Evolutionary conservation across 2,888 invertebrate species (phyloP).

Genomic region (Branchipolynoe longqiensis): DNA sequence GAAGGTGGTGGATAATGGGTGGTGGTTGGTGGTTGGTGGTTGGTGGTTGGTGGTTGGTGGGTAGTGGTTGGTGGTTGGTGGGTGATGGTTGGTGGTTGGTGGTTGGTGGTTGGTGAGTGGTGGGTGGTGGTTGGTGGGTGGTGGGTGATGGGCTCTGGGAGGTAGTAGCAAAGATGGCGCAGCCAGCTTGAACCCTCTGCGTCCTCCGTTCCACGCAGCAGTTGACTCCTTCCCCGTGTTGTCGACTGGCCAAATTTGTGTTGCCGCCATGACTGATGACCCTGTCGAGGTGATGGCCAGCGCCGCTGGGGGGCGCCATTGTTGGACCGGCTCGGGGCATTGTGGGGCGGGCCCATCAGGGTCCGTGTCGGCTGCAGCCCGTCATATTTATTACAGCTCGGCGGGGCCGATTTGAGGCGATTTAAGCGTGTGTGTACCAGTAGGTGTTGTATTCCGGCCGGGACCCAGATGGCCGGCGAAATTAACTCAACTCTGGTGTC

Average conservation of each 20-base stretch:
- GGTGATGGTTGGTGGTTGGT: no score
- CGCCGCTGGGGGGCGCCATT: slow-evolving; percentile 17
- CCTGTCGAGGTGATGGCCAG: slow-evolving; percentile 19
- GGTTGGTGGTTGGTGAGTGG: no score
- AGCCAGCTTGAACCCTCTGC: background rate
- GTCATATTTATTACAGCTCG: slow-evolving; percentile 44
- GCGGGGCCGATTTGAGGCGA: slow-evolving; percentile 13
- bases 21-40: no score
- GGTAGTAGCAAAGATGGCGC: background rate
- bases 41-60: no score
- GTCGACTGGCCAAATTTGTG: slow-evolving; percentile 14
- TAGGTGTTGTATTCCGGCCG: slow-evolving; percentile 36
- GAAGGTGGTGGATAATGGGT: no score
- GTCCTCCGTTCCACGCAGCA: background rate
- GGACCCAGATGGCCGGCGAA: slow-evolving; percentile 48
- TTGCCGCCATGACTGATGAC: slow-evolving; percentile 38
- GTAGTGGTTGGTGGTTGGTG: no score
- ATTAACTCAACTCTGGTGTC: slow-evolving; percentile 49
- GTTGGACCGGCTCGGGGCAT: background rate
- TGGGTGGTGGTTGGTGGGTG: no score
- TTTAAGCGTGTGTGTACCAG: slow-evolving; percentile 40
- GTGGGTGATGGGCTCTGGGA: no score
- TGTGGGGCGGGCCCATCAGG: slow-evolving; percentile 40
- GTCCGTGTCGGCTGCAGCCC: background rate
- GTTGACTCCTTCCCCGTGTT: background rate